Evolutionary conservation across 2,113 vertebrate species (phyloP).

Genomic region (Seriola rivoliana): DNA sequence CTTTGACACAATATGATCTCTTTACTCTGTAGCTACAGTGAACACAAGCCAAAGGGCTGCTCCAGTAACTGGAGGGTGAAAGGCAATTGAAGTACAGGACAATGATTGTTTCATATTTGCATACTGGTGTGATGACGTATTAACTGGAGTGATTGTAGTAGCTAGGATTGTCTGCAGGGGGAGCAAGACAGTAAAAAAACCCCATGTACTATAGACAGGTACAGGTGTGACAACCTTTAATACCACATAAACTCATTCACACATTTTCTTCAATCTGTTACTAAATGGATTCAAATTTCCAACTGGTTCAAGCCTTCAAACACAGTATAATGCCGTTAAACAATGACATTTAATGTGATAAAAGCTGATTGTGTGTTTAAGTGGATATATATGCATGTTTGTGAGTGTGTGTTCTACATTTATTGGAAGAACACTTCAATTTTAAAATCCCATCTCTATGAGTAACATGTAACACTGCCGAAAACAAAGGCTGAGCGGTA

Average conservation of each 20-base stretch:
- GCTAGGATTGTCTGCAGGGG: constrained; percentile 11
- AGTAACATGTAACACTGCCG: neutral
- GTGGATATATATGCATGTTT: too few relatives aligned
- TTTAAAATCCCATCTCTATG: neutral
- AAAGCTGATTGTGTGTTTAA: neutral
- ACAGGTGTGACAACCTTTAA: neutral
- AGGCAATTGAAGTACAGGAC: neutral
- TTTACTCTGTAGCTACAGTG: constrained; percentile 19
- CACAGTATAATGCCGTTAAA: neutral
- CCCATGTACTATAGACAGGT: neutral
- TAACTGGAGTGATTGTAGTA: neutral
- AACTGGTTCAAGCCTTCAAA: neutral
- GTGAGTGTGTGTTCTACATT: too few relatives aligned
- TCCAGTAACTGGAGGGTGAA: neutral
- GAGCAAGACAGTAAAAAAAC: neutral
- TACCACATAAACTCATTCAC: neutral
- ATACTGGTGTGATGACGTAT: neutral
- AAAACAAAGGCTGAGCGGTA: neutral
- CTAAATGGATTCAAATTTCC: neutral
- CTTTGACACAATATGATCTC: constrained; percentile 45
- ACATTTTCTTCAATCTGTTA: neutral
- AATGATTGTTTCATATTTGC: neutral
- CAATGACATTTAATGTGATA: neutral
- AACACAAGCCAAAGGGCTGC: neutral
- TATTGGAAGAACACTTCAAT: neutral